Base-by-base conservation (phyloP, 2,888 invertebrate genomes). In the Deroplatys truncata region DNA sequence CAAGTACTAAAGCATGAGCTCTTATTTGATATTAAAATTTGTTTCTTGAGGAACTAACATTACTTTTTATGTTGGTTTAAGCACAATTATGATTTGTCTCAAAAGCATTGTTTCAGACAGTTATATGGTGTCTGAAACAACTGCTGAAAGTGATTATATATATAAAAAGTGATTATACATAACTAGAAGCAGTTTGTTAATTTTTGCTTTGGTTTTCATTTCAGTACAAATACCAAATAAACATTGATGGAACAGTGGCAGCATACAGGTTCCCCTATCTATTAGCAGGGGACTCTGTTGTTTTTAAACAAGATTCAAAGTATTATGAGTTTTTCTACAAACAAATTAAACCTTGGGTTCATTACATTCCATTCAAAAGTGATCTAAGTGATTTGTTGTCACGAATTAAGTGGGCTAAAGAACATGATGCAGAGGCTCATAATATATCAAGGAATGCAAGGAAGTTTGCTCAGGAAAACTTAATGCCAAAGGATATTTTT, bases 281-380 rank as follows among this genome's bases (percentile, higher is more conserved):
- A 29, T 93, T 99, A 91, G 97, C 96, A 85, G 98, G 99, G 1
- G 97, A 98, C 92, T 96, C 98, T 0, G 93, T 98, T 90, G 96
- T 99, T 25, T 94, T 99, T 25, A 99, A 99, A 94, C 98, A 98
- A 93, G 96, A 97, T 43, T 99, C 99, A 0, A 95, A 96, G n/a
- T 99, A 98, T 93, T 98, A 98, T 93, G 99, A 99, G 94, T 97
- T 98, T 94, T 99, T 98, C 93, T 99, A 99, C 93, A 93, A 95
- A 83, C 95, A 97, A 91, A 93, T 99, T 20, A 92, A 94, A 89
- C 96, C 98, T 1, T 96, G 96, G 94, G 94, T 95, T 92, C 99
- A 99, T 93, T 99, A 96, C 93, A 94, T 99, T 89, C 97, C 98
- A 13, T 94, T 99, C 82, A 96, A 96, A 92, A 93, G 95, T 85